Percentiles rank a stretch among this genome's conserved stretches.
These are phyloP conservation scores for Sinella curviseta DNA, from an alignment of 1,140 invertebrate genomes.

Conservation along the genomic window DNA sequence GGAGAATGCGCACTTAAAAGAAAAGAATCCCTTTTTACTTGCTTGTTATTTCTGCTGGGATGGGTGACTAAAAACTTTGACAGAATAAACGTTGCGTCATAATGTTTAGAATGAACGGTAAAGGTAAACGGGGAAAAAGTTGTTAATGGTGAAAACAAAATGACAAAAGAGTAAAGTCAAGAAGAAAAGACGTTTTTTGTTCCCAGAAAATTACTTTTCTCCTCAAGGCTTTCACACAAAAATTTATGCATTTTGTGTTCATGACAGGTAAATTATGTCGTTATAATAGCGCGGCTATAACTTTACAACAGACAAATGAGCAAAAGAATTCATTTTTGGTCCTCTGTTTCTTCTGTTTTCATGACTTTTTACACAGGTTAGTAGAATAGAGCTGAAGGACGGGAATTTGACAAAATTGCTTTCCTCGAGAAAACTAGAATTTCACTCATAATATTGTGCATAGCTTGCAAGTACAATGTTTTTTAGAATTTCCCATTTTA, in stretches of 20 bases:
- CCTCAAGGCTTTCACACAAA: no score
- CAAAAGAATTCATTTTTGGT: neutral
- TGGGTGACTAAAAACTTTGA: neutral
- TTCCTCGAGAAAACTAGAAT: neutral
- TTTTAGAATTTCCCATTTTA: no score
- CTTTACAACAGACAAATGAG: neutral
- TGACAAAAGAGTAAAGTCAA: neutral
- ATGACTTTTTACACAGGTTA: neutral
- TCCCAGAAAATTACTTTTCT: no score
- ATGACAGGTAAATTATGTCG: neutral
- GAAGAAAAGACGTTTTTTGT: neutral
- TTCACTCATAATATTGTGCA: no score
- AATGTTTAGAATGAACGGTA: neutral
- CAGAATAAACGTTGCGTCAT: neutral
- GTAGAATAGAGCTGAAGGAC: neutral
- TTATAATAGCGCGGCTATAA: neutral
- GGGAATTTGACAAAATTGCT: neutral
- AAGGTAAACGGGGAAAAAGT: neutral
- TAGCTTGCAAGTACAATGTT: no score
- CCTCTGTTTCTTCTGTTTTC: neutral
- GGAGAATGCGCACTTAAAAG: no score
- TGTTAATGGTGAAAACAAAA: neutral
- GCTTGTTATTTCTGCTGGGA: no score
- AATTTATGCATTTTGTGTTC: neutral
- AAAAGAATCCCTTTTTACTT: no score